Evolutionary conservation across 2,113 vertebrate species (phyloP).

Genomic region (Ceyx melanurus): DNA sequence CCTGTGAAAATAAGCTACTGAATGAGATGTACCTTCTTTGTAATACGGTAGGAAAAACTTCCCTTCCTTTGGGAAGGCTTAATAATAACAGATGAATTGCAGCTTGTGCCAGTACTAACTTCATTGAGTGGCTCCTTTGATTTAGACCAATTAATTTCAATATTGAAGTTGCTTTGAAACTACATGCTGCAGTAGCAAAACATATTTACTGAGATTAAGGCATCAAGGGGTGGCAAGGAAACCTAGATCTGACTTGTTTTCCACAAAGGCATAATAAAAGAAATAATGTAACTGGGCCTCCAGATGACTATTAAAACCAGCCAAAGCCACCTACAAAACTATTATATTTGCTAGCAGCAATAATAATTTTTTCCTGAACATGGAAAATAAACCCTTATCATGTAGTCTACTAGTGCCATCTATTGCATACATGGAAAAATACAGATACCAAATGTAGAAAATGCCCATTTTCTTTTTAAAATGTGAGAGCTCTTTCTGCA

Average conservation of each 20-base stretch:
- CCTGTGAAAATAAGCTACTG: background rate
- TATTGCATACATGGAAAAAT: slow-evolving; percentile 29
- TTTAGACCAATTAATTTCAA: background rate
- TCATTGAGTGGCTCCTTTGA: background rate
- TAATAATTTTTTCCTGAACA: background rate
- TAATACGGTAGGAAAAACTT: background rate
- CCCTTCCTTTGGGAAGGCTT: background rate
- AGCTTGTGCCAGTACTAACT: background rate
- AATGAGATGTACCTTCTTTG: background rate
- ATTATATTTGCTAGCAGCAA: background rate
- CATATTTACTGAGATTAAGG: background rate
- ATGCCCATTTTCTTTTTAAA: background rate
- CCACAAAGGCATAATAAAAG: background rate
- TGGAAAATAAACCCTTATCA: background rate
- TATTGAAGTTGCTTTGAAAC: slow-evolving; percentile 3
- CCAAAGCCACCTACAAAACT: background rate
- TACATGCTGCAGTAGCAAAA: background rate
- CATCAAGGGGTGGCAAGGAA: background rate
- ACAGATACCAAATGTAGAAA: background rate
- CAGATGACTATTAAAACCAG: slow-evolving; percentile 27
- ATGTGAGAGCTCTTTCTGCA: background rate
- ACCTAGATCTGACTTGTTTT: slow-evolving; percentile 1
- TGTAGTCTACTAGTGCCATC: slow-evolving; percentile 63
- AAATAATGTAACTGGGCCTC: background rate
- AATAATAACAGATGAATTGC: background rate